Evolutionary conservation across 2,888 invertebrate species (phyloP), one percentile per base, ranked within the genome.

Genomic region (Auanema sp.): DNA sequence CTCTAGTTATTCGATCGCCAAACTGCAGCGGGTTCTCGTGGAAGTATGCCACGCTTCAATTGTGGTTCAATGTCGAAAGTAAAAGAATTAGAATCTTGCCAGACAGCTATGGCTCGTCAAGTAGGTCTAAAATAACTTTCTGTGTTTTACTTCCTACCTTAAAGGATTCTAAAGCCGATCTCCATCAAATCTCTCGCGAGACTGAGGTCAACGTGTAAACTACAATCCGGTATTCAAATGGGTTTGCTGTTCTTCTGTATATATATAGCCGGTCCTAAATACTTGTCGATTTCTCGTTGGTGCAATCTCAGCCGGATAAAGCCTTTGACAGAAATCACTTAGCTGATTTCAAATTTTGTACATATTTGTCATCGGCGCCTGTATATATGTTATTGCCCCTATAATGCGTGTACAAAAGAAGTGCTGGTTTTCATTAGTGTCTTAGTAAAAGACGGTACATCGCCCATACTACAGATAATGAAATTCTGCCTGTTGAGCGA

Each of bases 381-480:
- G 53, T 53, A 53, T 23, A 16, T 53, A 53, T 53, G 24, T 24
- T 24, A 23, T 47, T 56, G 52, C 42, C 40, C 54, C 53, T 54
- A 47, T 60, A 60, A 60, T 60, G 60, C 60, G 60, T 60, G 60
- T 60, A 60, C 60, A 60, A 60, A 60, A 33, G 47, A 47, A 23
- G 47, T 33, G 49, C 47, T 55, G 53, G 60, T 53, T 60, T 47
- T 33, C 40, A 25, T 60, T 25, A 47, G 53, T 54, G 60, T 60
- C 54, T 60, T 54, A 33, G 33, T 33, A 33, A 33, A n/a, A 33
- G 33, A 33, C 33, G 33, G 33, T 33, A 33, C 33, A 33, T 33
- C 33, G 33, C 33, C 33, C 4, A 33, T 5, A 33, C 33, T 33
- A 33, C 33, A 33, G 33, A 33, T 33, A 8, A 33, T 33, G 33